phyloP scores from a whole-genome alignment of 2,797 vertebrate species.

The Alca torda region DNA sequence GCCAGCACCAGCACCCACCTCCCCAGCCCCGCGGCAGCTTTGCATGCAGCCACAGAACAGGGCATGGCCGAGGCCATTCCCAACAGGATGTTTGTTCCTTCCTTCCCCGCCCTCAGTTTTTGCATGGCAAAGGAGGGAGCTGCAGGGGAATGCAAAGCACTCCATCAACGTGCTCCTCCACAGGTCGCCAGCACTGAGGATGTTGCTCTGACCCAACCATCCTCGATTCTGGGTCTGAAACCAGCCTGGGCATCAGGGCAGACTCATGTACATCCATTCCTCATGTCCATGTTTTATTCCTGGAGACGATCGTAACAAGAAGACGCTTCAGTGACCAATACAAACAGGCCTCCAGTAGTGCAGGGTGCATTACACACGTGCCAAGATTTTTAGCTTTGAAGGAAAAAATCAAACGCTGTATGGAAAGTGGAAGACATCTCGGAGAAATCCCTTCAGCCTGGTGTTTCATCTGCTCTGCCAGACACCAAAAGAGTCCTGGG shows the following conservation, averaged over 20 bases:
- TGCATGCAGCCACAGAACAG: background rate
- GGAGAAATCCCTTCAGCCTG: background rate
- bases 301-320: background rate
- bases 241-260: background rate
- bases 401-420: background rate
- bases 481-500: background rate
- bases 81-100: background rate
- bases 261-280: background rate
- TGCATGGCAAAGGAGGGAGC: background rate
- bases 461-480: background rate
- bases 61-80: background rate
- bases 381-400: background rate
- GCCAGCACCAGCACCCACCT: background rate
- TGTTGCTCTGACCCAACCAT: background rate
- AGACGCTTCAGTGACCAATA: accelerated
- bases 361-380: accelerated
- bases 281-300: background rate
- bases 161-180: accelerated
- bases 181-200: accelerated
- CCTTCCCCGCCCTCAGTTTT: background rate
- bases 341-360: accelerated
- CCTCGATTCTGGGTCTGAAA: background rate
- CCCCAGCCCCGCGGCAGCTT: background rate
- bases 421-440: background rate
- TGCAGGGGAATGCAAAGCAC: accelerated